Base-by-base conservation (phyloP, 2,888 invertebrate genomes). In the Eilema griseolum region DNA sequence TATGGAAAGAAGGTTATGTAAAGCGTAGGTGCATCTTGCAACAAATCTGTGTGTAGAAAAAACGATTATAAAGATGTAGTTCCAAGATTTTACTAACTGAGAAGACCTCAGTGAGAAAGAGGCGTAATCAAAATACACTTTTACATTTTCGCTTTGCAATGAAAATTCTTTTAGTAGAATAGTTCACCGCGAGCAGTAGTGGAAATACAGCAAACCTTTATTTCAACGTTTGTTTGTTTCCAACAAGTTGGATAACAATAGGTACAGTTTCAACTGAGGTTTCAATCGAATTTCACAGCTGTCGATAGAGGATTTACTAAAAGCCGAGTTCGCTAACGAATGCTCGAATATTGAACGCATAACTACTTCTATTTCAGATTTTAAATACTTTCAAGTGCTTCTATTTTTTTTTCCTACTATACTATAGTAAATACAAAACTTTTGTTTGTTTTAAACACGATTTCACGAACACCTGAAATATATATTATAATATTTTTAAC, bases 261-360 rank as follows among this genome's bases (percentile, higher is more conserved):
- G 77, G 73, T 74, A 71, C 77, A 81, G 78, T 82, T 79, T 78
- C 78, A 76, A 83, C 85, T 81, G 80, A 82, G 75, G 79, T 82
- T 86, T 82, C 82, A 83, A 88, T 83, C 85, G 83, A 85, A 87
- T 85, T 85, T 86, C 84, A 81, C 86, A 87, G 84, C 84, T 84
- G 87, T 83, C 87, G 85, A 86, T 85, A 84, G 84, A 85, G 89
- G 90, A 89, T 90, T 90, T 89, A 81, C 79, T 80, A 81, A 88
- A 88, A 88, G 85, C 87, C 80, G 82, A 65, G 83, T 83, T 87
- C 86, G 83, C 89, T 90, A 91, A 91, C 90, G 90, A 92, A 90
- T 82, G 86, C 88, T 87, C 85, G 83, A 77, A 75, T 83, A 71
- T 76, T 75, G 77, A 83, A 82, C 76, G 81, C 77, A 79, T 83